Percentiles rank a stretch among this genome's conserved stretches.
Conservation (phyloP, 2,113 vertebrate species). For the Proterorhinus semilunaris region DNA sequence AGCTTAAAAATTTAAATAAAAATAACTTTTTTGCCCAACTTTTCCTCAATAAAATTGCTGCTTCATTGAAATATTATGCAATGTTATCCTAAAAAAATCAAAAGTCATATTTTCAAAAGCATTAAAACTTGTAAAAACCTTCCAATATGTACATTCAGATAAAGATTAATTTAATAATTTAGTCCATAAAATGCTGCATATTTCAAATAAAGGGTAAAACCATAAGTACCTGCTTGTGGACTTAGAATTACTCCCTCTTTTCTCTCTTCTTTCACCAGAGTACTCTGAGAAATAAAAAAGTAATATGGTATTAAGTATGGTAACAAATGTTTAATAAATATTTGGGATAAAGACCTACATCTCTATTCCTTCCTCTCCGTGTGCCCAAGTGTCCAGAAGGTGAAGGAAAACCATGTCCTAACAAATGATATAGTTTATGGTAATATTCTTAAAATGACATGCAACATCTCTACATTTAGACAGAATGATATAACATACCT, state of each 20-base stretch:
- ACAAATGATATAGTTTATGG: background rate
- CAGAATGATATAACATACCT: constrained; percentile 63
- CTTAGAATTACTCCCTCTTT: constrained; percentile 81
- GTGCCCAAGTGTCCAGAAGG: constrained; percentile 70
- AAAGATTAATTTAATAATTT: too few species aligned
- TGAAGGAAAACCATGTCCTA: constrained; percentile 72
- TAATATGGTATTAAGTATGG: background rate
- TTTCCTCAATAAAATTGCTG: too few species aligned
- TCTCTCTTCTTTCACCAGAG: constrained; percentile 81
- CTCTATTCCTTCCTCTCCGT: constrained; percentile 73
- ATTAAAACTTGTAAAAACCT: too few species aligned
- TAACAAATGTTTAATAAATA: background rate
- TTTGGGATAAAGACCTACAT: constrained; percentile 68
- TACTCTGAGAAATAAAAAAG: constrained; percentile 66
- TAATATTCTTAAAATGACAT: background rate
- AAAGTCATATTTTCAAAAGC: too few species aligned
- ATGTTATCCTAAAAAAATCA: too few species aligned
- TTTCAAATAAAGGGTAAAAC: too few species aligned
- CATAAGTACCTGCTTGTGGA: constrained; percentile 84
- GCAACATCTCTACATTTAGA: too few species aligned
- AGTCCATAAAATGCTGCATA: too few species aligned
- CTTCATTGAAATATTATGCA: too few species aligned
- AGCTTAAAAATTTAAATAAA: too few species aligned
- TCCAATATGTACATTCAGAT: too few species aligned
- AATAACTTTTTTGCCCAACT: too few species aligned